phyloP scores from a whole-genome alignment of 2,888 invertebrate genomes.

The Heliothis peltigera region DNA sequence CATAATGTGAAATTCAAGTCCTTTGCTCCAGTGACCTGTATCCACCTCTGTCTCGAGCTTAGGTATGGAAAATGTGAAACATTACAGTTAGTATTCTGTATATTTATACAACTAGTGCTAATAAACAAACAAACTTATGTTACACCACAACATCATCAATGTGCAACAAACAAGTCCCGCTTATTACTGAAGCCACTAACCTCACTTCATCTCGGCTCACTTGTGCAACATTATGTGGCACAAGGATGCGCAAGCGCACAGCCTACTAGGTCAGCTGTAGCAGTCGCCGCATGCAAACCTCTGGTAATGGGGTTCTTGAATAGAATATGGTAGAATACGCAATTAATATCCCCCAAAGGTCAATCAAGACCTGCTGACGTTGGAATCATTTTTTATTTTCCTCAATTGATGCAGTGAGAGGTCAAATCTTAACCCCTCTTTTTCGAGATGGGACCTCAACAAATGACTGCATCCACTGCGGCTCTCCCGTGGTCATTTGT shows the following conservation, averaged over 20 bases:
- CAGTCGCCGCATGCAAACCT: conserved; percentile 43
- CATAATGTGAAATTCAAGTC: too few species aligned
- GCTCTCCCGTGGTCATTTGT: too few species aligned
- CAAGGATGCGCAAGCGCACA: conserved; percentile 57
- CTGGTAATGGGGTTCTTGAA: conserved; percentile 27
- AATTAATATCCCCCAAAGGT: neutral
- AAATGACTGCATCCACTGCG: neutral
- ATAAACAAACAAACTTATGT: neutral
- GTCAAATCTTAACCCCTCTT: neutral
- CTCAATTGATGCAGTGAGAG: neutral
- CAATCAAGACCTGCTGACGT: neutral
- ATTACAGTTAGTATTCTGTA: too few species aligned
- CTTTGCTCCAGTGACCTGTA: too few species aligned
- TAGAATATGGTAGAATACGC: neutral
- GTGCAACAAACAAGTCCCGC: neutral
- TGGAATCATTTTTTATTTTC: neutral
- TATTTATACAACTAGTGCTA: neutral
- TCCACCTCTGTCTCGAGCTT: too few species aligned
- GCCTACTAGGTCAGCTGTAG: conserved; percentile 37
- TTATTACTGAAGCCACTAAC: conserved; percentile 22
- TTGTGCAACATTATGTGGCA: conserved; percentile 54
- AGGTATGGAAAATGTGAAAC: too few species aligned
- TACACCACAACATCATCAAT: neutral
- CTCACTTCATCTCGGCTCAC: conserved; percentile 31
- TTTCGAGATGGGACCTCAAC: too few species aligned